Evolutionary conservation across 2,113 vertebrate species (phyloP).

Genomic region (Stigmatopora nigra): DNA sequence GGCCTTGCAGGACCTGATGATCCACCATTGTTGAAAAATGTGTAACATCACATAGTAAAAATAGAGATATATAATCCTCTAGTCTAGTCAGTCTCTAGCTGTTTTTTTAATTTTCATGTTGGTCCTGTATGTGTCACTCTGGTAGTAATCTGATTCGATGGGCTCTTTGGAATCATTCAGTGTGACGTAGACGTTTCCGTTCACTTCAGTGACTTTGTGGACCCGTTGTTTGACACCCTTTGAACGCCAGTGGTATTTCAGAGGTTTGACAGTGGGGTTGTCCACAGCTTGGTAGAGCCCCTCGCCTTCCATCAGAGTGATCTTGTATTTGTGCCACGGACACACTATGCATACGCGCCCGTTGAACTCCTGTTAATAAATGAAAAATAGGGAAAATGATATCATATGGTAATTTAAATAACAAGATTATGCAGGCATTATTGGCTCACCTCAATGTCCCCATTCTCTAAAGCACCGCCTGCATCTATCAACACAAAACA

Average conservation of each 20-base stretch:
- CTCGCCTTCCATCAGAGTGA: slow-evolving; percentile 84
- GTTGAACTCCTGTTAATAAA: slow-evolving; percentile 73
- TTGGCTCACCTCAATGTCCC: slow-evolving; percentile 85
- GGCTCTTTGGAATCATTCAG: slow-evolving; percentile 69
- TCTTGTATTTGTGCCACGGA: slow-evolving; percentile 92
- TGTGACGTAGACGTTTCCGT: slow-evolving; percentile 76
- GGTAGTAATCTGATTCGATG: slow-evolving; percentile 83
- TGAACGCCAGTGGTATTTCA: slow-evolving; percentile 79
- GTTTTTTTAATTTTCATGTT: slow-evolving; percentile 16
- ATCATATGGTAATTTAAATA: neutral
- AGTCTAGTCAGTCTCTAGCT: neutral
- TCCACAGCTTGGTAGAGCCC: slow-evolving; percentile 80
- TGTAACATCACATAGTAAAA: neutral
- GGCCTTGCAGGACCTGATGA: too few species aligned
- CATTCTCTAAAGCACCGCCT: slow-evolving; percentile 79
- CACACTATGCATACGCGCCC: slow-evolving; percentile 83
- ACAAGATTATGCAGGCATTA: neutral
- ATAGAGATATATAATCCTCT: too few species aligned
- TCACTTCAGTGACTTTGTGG: slow-evolving; percentile 74
- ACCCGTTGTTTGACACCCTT: slow-evolving; percentile 88
- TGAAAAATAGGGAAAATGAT: neutral
- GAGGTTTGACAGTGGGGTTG: slow-evolving; percentile 73
- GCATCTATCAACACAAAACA: slow-evolving; percentile 70
- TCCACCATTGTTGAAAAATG: too few species aligned
- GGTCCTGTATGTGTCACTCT: slow-evolving; percentile 73